Evolutionary conservation across 2,113 vertebrate genomes (phyloP).

Genomic region (Actenoides lindsayi): DNA sequence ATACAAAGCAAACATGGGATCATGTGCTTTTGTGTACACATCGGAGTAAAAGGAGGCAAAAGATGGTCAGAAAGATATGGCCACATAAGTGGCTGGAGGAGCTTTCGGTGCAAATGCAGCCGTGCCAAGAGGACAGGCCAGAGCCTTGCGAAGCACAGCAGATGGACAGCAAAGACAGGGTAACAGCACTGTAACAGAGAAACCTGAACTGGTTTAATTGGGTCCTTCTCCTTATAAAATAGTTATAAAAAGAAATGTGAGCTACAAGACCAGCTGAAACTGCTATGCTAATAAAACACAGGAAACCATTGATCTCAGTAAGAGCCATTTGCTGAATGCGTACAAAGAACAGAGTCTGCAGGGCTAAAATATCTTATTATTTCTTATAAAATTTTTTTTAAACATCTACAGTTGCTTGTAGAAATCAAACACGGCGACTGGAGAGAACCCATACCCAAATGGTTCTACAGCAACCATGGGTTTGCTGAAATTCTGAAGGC

Average conservation of each 20-base stretch:
- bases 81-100: background rate
- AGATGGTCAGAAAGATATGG: background rate
- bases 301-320: constrained; percentile 1
- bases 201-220: constrained; percentile 44
- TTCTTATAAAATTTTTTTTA: background rate
- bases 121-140: rapidly evolving
- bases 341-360: background rate
- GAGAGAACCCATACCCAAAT: background rate
- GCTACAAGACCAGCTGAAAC: constrained; percentile 16
- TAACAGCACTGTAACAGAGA: background rate
- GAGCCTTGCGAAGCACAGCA: background rate
- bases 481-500: background rate
- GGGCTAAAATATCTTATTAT: background rate
- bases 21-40: background rate
- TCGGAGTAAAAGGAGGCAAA: background rate
- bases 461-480: background rate
- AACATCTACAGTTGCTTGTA: background rate
- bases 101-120: background rate
- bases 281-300: background rate
- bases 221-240: constrained; percentile 51
- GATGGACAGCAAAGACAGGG: background rate
- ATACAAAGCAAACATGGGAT: background rate
- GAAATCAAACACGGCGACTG: background rate
- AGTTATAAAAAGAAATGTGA: constrained; percentile 52
- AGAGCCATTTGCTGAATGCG: background rate